Evolutionary conservation across 2,888 invertebrate genomes (phyloP), one percentile per base, ranked within the genome.

Genomic region (Augochlorella aurata): DNA sequence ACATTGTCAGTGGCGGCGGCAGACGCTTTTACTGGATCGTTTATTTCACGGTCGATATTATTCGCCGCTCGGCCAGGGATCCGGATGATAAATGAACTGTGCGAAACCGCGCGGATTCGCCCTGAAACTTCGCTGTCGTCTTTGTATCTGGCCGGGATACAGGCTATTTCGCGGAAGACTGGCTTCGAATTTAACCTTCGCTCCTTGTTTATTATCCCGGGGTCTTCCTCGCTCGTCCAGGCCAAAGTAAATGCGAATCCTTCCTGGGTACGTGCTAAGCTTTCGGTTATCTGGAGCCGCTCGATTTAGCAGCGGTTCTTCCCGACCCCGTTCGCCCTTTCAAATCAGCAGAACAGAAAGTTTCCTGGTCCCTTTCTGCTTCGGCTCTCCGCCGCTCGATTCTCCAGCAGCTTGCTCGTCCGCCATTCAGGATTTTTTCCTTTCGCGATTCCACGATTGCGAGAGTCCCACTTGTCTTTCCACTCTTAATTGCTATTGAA

Each of bases 101-200:
- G 44, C n/a, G 45, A 24, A 70, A 70, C 72, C 63, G 38, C 50
- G 66, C 68, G 74, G 73, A 73, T 78, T 49, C 54, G 29, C 24
- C 24, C 7, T 66, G 12, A 77, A 81, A 63, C 74, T 71, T 66
- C 63, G 63, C 58, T 50, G 54, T 45, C 12, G 74, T 29, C 68
- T 72, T 80, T 49, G 65, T 70, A 73, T 77, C 68, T 63, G n/a
- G 49, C 8, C 68, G 73, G 45, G 44, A 78, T 74, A 72, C 81
- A 85, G 77, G 83, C 83, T 82, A 87, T 87, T 87, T 85, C 86
- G 79, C 81, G 86, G 81, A 79, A 85, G 86, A 86, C 83, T 84
- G 83, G 75, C 77, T 70, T 49, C 76, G 83, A 86, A 85, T 87
- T 82, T 82, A 79, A 83, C 86, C 86, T 85, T 82, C 80, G 77